Percentiles rank a stretch among this genome's conserved stretches.
These are phyloP conservation scores for Aphaenogaster rudis DNA, from an alignment of 1,140 invertebrate species.

Conservation along the genomic window DNA sequence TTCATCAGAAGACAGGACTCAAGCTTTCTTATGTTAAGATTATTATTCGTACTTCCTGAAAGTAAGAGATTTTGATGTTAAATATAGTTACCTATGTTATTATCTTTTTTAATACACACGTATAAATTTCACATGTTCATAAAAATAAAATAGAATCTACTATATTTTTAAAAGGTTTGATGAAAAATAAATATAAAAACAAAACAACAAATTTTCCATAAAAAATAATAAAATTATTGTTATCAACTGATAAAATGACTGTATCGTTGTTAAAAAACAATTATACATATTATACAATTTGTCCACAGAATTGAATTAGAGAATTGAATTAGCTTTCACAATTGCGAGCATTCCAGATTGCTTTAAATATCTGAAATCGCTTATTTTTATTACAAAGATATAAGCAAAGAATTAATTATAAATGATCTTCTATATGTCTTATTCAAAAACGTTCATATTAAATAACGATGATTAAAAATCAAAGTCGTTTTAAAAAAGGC, in stretches of 20 bases:
- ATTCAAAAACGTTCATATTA: background rate
- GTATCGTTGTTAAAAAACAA: background rate
- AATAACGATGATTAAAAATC: background rate
- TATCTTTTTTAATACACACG: background rate
- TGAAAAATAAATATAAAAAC: background rate
- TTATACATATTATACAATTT: background rate
- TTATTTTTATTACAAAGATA: background rate
- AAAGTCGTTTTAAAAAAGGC: background rate
- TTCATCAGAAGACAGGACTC: constrained; percentile 18
- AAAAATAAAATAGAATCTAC: background rate
- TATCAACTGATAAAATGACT: too few species aligned
- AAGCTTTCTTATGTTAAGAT: constrained; percentile 19
- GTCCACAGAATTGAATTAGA: background rate
- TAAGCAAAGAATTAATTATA: background rate
- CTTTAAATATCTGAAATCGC: background rate
- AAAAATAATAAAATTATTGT: background rate
- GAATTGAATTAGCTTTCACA: background rate
- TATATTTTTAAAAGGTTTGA: background rate
- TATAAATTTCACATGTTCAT: background rate
- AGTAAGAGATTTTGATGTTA: background rate
- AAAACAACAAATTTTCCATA: background rate
- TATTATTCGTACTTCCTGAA: background rate
- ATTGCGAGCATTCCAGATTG: background rate
- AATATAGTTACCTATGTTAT: background rate
- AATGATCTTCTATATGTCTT: background rate